Conservation (phyloP, 2,113 vertebrate species). For the Zapus hudsonius region DNA sequence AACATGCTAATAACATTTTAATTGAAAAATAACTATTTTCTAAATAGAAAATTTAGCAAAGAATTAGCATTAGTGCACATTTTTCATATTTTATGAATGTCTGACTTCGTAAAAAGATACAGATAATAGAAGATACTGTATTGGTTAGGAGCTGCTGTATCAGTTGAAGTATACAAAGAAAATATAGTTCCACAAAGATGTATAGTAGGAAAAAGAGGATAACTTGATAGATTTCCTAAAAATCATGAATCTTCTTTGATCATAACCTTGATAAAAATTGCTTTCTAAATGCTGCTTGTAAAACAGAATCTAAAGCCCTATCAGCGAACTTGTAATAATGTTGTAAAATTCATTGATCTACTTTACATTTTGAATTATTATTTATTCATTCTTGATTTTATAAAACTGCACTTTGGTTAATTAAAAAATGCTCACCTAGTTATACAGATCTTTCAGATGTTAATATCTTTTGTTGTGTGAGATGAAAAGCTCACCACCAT, state of each 20-base stretch:
- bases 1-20: neutral
- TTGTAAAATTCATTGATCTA: neutral
- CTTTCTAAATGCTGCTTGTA: no score
- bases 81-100: neutral
- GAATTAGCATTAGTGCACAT: neutral
- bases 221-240: neutral
- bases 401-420: neutral
- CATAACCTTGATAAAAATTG: neutral
- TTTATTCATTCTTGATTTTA: neutral
- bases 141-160: neutral
- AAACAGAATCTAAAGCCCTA: neutral
- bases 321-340: neutral
- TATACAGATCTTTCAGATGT: slow-evolving; percentile 7
- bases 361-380: neutral
- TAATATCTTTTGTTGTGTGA: neutral
- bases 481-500: neutral
- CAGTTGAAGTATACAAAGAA: neutral
- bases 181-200: neutral
- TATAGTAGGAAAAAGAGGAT: no score
- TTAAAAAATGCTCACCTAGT: neutral
- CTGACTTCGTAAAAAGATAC: no score
- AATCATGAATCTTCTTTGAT: neutral
- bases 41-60: neutral
- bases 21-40: neutral
- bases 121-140: neutral